phyloP scores from a whole-genome alignment of 2,797 vertebrate species.

The Anguilla marmorata region DNA sequence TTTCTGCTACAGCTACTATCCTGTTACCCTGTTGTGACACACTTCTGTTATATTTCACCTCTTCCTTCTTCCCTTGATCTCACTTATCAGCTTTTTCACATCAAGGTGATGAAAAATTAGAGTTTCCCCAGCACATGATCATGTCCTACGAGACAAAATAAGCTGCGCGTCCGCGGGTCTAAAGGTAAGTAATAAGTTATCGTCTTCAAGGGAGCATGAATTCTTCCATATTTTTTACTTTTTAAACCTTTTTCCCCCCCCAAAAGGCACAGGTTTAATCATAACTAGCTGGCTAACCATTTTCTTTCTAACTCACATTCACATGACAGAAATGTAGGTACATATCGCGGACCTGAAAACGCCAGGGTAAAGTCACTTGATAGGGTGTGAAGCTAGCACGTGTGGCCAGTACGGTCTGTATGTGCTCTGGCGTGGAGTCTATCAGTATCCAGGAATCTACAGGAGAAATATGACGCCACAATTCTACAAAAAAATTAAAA shows the following conservation, averaged over 20 bases:
- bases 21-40: neutral
- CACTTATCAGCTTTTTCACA: neutral
- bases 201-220: conserved; percentile 30
- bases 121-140: neutral
- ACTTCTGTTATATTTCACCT: neutral
- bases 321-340: neutral
- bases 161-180: conserved; percentile 15
- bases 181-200: conserved; percentile 46
- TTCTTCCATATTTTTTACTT: conserved; percentile 1
- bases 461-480: neutral
- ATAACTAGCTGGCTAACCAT: neutral
- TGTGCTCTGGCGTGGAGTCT: neutral
- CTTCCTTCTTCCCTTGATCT: neutral
- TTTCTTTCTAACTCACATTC: conserved; percentile 6
- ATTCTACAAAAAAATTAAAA: neutral
- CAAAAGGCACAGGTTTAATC: neutral
- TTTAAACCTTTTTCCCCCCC: neutral
- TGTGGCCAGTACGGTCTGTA: neutral
- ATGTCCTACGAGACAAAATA: conserved; percentile 9
- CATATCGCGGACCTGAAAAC: neutral
- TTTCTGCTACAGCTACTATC: neutral
- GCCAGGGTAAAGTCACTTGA: neutral
- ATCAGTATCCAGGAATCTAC: neutral
- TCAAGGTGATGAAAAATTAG: neutral
- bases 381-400: neutral